Percentiles rank a stretch among this genome's conserved stretches.
Conservation (phyloP, 2,888 invertebrate genomes). For the Pristionchus japonicus region DNA sequence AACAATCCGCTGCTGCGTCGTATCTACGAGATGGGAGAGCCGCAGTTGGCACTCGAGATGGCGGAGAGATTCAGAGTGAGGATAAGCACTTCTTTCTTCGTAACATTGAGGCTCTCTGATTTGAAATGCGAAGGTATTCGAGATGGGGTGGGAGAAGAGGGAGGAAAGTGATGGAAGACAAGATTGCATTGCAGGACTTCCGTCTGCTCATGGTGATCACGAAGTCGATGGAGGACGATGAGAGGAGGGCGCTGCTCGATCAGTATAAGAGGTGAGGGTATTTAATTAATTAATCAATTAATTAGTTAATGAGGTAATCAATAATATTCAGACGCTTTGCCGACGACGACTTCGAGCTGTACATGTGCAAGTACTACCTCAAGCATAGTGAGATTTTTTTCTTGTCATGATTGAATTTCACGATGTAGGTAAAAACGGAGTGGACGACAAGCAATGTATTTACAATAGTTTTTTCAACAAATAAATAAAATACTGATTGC, state of each 20-base stretch:
- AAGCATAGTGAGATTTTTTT: constrained; percentile 9
- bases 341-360: constrained; percentile 44
- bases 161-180: not conserved
- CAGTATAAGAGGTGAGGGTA: constrained; percentile 16
- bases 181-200: constrained; percentile 37
- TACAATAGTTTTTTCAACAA: not conserved
- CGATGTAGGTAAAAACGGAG: too few relatives aligned
- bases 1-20: constrained; percentile 35
- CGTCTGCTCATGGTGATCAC: constrained; percentile 30
- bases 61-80: constrained; percentile 45
- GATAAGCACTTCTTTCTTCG: not conserved
- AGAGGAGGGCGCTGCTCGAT: constrained; percentile 21
- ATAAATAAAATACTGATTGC: not conserved
- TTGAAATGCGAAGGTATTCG: not conserved
- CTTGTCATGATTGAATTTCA: too few relatives aligned
- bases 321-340: constrained; percentile 29
- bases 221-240: constrained; percentile 27
- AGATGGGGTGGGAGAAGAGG: not conserved
- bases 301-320: too few relatives aligned
- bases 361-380: constrained; percentile 47
- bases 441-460: too few relatives aligned
- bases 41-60: constrained; percentile 36
- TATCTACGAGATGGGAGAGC: constrained; percentile 42
- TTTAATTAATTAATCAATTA: not conserved
- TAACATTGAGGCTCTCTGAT: too few relatives aligned